Evolutionary conservation across 2,113 vertebrate species (phyloP), one percentile per base, ranked within the genome.

Genomic region (Leptosomus discolor): DNA sequence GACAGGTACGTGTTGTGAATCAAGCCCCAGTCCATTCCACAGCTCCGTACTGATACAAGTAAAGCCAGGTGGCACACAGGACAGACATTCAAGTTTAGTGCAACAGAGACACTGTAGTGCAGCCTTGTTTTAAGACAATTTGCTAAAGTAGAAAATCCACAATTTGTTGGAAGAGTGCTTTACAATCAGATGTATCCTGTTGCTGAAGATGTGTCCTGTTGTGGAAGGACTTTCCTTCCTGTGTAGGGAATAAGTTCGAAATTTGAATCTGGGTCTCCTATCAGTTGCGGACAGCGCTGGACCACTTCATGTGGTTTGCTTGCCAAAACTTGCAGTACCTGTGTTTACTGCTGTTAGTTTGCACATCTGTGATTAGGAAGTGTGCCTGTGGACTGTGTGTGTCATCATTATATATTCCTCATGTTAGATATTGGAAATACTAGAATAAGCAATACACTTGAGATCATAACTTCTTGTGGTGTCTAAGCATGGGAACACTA

Each of bases 111-210:
- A 37, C 43, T 34, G 23, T 53, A 85, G 37, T 30, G 39, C n/a
- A 82, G 79, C 36, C 30, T 56, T 63, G 17, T 90, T 91, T 67
- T 63, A 93, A 78, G 68, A 21, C 51, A 75, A 5, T 93, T 85
- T 94, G 65, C 83, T 97, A 77, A 96, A 92, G 56, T 53, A 95
- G 85, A 94, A 97, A 96, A 97, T 68, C 63, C 60, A 69, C 89
- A 87, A 58, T 71, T 95, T 93, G 92, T 92, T 96, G 96, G 93
- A 97, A 97, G 48, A 92, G 65, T 71, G 94, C 97, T 98, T 98
- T 96, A 96, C 63, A 92, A 46, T 98, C 90, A 97, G 94, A 96
- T 97, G 92, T 97, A 98, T 98, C 97, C 97, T 98, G 94, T 96
- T 96, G 91, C 95, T 97, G 97, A 94, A 97, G 96, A 96, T 92